Base-by-base conservation (phyloP, 1,140 invertebrate species). In the Stegodyphus dumicola region DNA sequence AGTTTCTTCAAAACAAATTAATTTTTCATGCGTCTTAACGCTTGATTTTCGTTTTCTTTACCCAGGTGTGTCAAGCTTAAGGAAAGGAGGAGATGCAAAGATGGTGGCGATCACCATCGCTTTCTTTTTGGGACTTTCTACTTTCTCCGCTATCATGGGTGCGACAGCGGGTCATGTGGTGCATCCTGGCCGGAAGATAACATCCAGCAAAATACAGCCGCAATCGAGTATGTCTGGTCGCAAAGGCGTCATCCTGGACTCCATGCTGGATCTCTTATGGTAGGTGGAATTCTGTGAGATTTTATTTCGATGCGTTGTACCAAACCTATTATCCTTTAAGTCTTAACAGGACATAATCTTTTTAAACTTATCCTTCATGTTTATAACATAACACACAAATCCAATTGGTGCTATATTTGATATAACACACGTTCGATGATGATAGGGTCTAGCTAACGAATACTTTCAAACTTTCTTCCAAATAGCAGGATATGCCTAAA, bases 41-140 rank as follows among this genome's bases (percentile, higher is more conserved):
- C 9, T 49, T 73, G 6, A 11, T 52, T 73, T 52, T 73, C 1
- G 1, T 51, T n/a, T 7, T 73, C 7, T 15, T 33, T 56, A 7
- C 56, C 13, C 52, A 86, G 84, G 84, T 5, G 84, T 86, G 2
- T 71, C 84, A 0, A 86, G 84, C 54, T 56, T 86, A n/a, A 66
- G 84, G 9, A 86, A 78, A 78, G 84, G 84, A 0, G 84, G 84
- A 6, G 84, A 86, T 49, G 84, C 75, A 6, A 52, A 76, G 6
- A 86, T 86, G 84, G 84, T 86, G n/a, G 84, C 84, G 7, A 48
- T 86, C 9, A 86, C 84, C 48, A 86, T 86, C 18, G 84, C 33
- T 7, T 86, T 86, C 60, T 86, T 86, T 48, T 17, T 86, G 5
- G 75, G 53, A 0, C 6, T 86, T 48, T 86, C 84, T 48, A 71